Evolutionary conservation across 2,113 vertebrate species (phyloP), one percentile per base, ranked within the genome.

Genomic region (Anas platyrhynchos): DNA sequence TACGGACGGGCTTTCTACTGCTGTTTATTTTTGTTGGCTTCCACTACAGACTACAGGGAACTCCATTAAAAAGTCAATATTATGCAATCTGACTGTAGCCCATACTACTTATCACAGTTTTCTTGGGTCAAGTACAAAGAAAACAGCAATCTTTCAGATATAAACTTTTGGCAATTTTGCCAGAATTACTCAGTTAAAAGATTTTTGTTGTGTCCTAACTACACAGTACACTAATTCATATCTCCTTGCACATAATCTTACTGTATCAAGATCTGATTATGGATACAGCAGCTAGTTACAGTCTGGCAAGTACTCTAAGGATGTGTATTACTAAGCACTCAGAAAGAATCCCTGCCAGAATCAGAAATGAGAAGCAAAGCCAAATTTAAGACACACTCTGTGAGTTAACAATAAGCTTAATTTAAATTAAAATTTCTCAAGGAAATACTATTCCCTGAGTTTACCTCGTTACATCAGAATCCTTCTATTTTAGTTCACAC

Each of bases 1-100:
- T n/a, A 84, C 25, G 73, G 93, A 83, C 76, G 58, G 43, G 80
- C 54, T 92, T 93, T 86, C 88, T 87, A 36, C 65, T 89, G 85
- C 76, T 92, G 62, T 84, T 95, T 95, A 88, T 91, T 96, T 94
- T 91, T 89, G 77, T 91, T 94, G 92, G 93, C 94, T 95, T 75
- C 74, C 20, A 6, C 62, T 84, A 72, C 48, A 91, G 85, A 96
- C 86, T 82, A 79, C 62, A 91, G 83, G 71, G 92, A 94, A 91
- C 90, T 86, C 86, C 92, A 94, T 95, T 94, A 96, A 95, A 76
- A 94, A 91, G 92, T 96, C 96, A 96, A 89, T 96, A 93, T 82
- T 83, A 56, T 87, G 74, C 87, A 91, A 89, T 93, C 62, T 68
- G 50, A 93, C 83, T 84, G 25, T 36, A 95, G 81, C 62, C 77